Conservation (phyloP, 2,797 vertebrate genomes). For the Botia kubotai region DNA sequence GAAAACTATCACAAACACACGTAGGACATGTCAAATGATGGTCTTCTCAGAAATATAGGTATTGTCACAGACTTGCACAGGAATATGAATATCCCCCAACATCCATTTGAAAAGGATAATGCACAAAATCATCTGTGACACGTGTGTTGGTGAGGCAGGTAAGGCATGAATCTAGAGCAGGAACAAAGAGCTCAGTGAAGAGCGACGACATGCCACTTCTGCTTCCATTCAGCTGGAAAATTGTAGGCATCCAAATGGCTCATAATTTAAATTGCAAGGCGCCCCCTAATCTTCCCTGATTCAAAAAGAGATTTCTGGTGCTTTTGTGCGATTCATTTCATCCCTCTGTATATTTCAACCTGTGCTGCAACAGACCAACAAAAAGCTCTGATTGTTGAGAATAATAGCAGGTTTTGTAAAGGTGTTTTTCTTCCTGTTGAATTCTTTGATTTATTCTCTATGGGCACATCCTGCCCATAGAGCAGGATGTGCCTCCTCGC, state of each 20-base stretch:
- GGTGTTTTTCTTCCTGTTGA: conserved; percentile 35
- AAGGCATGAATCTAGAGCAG: conserved; percentile 17
- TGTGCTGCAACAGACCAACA: conserved; percentile 51
- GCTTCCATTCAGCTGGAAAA: conserved; percentile 61
- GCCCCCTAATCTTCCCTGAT: conserved; percentile 53
- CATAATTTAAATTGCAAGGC: conserved; percentile 59
- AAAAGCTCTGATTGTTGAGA: conserved; percentile 44
- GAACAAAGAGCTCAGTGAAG: conserved; percentile 55
- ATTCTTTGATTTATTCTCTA: conserved; percentile 43
- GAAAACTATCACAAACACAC: background rate
- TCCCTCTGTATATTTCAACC: conserved; percentile 50
- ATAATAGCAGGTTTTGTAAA: conserved; percentile 48
- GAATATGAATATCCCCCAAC: conserved; percentile 25
- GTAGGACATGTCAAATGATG: background rate
- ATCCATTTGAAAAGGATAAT: conserved; percentile 29
- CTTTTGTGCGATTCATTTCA: conserved; percentile 58
- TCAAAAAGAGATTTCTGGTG: conserved; percentile 52
- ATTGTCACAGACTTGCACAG: background rate
- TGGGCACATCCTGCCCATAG: conserved; percentile 19
- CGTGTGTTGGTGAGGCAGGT: conserved; percentile 33
- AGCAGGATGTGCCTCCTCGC: conserved; percentile 33
- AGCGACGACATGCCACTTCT: conserved; percentile 47
- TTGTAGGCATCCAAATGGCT: conserved; percentile 62
- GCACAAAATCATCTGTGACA: conserved; percentile 32
- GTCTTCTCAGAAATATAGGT: background rate